Conservation (phyloP, 2,888 invertebrate genomes). For the Brachypalpus laphriformis region DNA sequence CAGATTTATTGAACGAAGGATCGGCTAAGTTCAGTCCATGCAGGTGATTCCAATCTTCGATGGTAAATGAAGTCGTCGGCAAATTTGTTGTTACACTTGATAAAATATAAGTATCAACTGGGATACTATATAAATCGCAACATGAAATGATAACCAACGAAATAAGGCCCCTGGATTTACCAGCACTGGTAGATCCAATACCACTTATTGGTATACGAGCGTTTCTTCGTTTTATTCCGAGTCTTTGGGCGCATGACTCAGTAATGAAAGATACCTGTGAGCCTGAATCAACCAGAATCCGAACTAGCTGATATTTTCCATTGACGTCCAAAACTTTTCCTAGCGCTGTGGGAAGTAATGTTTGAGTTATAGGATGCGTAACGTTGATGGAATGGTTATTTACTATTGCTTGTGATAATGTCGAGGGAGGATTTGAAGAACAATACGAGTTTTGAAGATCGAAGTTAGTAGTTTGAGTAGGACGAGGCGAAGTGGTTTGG, state of each 20-base stretch:
- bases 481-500: too few relatives aligned
- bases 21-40: constrained; percentile 49
- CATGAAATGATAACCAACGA: background rate
- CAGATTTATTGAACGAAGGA: constrained; percentile 31
- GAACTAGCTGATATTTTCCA: background rate
- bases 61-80: background rate
- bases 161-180: background rate
- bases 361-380: background rate
- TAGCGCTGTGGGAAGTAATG: background rate
- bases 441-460: too few relatives aligned
- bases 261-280: background rate
- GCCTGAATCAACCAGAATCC: background rate
- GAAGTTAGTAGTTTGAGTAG: background rate
- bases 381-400: background rate
- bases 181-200: constrained; percentile 9
- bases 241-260: background rate
- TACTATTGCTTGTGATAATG: background rate
- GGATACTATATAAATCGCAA: background rate
- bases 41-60: constrained; percentile 39
- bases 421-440: too few relatives aligned
- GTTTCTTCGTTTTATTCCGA: background rate
- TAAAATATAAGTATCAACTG: constrained; percentile 4
- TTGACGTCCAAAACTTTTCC: background rate
- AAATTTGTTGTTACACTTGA: background rate
- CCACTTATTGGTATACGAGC: background rate